Evolutionary conservation across 30 jellyfish, hydroid and myxozoan species (phyloP).

Genomic region (Nemopilema nomurai): DNA sequence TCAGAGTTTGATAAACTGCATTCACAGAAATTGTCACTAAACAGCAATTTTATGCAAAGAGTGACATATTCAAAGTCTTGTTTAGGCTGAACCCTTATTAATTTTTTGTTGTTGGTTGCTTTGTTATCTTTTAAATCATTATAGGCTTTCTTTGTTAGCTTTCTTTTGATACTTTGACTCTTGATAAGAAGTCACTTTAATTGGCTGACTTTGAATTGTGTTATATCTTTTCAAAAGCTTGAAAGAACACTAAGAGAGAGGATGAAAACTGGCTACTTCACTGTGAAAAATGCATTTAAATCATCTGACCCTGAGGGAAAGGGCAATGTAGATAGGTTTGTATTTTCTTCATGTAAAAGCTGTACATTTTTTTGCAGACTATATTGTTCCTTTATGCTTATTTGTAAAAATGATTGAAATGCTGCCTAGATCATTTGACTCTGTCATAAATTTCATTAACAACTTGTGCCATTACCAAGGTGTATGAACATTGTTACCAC

Average conservation of each 20-base stretch:
- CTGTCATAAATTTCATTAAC: no score
- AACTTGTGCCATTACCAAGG: no score
- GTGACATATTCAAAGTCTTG: no score
- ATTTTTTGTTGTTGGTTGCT: no score
- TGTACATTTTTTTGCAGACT: not conserved
- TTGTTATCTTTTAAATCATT: no score
- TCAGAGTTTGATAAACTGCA: no score
- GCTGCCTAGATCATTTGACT: no score
- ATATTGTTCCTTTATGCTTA: no score
- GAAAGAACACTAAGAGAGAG: slow-evolving; percentile 65
- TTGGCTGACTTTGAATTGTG: not conserved
- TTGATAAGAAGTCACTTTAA: not conserved
- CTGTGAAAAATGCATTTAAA: slow-evolving; percentile 53
- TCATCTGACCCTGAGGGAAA: slow-evolving; percentile 82
- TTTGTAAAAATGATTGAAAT: not conserved
- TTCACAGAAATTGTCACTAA: no score
- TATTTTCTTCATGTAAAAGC: not conserved
- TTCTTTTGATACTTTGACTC: not conserved
- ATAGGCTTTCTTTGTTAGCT: not conserved
- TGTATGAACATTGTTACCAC: no score
- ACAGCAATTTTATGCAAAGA: no score
- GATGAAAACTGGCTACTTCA: slow-evolving; percentile 65
- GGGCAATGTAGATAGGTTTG: slow-evolving; percentile 77
- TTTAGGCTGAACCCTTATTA: no score
- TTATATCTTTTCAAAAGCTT: slow-evolving; percentile 31